A percentile compares a stretch with the other conserved stretches of the same genome.
Conservation (phyloP, 2,797 vertebrate species). For the Champsocephalus gunnari region DNA sequence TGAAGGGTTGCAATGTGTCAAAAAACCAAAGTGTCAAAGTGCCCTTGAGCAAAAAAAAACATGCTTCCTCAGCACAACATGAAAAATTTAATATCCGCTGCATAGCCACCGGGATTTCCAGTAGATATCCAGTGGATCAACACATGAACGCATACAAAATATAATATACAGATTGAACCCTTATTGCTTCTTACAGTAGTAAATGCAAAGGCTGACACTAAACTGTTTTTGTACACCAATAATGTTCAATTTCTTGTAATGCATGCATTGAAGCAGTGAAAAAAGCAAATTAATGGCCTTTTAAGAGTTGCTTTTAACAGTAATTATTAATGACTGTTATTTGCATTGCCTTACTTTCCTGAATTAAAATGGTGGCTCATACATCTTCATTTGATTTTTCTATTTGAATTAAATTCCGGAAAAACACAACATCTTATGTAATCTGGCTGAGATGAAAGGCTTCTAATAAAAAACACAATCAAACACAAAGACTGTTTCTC, state of each 20-base stretch:
- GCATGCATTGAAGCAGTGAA: neutral
- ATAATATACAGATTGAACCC: neutral
- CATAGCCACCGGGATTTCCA: neutral
- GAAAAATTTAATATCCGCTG: slow-evolving; percentile 10
- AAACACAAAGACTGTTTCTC: slow-evolving; percentile 3
- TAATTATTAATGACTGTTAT: neutral
- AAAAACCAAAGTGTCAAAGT: neutral
- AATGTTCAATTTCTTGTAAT: too few relatives aligned
- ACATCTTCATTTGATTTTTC: slow-evolving; percentile 5
- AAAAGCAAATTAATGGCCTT: too few relatives aligned
- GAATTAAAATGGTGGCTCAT: neutral
- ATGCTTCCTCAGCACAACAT: slow-evolving; percentile 18
- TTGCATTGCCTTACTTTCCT: neutral
- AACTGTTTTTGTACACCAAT: too few relatives aligned
- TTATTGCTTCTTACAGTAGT: neutral
- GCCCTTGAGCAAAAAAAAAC: slow-evolving; percentile 24
- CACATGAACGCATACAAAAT: neutral
- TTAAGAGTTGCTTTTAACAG: neutral
- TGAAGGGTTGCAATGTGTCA: slow-evolving; percentile 1
- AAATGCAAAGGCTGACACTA: neutral
- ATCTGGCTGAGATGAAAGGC: slow-evolving; percentile 32
- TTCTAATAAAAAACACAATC: slow-evolving; percentile 44
- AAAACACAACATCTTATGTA: slow-evolving; percentile 13
- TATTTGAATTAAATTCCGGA: slow-evolving; percentile 17
- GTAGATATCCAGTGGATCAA: too few relatives aligned